These are phyloP conservation scores for Phylloscopus collybita DNA, from an alignment of 2,797 vertebrate genomes.

Conservation along the genomic window DNA sequence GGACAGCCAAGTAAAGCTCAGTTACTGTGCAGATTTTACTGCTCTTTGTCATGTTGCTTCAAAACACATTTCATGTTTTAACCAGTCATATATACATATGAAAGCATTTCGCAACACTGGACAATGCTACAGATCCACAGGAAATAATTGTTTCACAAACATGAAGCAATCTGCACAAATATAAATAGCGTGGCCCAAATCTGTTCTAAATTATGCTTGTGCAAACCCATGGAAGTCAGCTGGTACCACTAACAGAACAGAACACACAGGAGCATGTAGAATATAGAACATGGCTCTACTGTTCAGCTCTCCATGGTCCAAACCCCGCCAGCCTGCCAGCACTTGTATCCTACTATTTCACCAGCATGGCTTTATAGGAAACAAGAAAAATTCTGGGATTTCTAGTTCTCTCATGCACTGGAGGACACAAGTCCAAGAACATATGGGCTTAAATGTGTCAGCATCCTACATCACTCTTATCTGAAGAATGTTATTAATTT, in stretches of 20 bases:
- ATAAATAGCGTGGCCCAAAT: slow-evolving; percentile 14
- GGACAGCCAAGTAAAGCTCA: slow-evolving; percentile 9
- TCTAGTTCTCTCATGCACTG: neutral
- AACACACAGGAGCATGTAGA: neutral
- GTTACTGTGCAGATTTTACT: slow-evolving; percentile 29
- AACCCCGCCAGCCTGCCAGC: neutral
- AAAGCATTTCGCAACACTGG: slow-evolving; percentile 32
- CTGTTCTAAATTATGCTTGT: slow-evolving; percentile 39
- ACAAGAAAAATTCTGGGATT: slow-evolving; percentile 26
- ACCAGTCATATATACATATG: slow-evolving; percentile 32
- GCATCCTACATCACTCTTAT: slow-evolving; percentile 25
- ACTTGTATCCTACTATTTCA: neutral
- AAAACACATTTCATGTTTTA: slow-evolving; percentile 27
- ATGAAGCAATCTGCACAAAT: slow-evolving; percentile 40
- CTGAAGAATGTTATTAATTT: slow-evolving; percentile 27
- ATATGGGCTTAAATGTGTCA: slow-evolving; percentile 40
- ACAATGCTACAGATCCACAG: slow-evolving; percentile 37
- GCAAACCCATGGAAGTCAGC: slow-evolving; percentile 21
- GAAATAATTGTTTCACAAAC: slow-evolving; percentile 41
- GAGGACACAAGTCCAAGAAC: slow-evolving; percentile 32
- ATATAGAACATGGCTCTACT: neutral
- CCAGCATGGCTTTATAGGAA: neutral
- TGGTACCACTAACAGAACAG: neutral
- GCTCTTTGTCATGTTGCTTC: slow-evolving; percentile 20
- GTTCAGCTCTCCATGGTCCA: neutral